phyloP scores from a whole-genome alignment of 2,888 invertebrate species.

The Blera fallax region DNA sequence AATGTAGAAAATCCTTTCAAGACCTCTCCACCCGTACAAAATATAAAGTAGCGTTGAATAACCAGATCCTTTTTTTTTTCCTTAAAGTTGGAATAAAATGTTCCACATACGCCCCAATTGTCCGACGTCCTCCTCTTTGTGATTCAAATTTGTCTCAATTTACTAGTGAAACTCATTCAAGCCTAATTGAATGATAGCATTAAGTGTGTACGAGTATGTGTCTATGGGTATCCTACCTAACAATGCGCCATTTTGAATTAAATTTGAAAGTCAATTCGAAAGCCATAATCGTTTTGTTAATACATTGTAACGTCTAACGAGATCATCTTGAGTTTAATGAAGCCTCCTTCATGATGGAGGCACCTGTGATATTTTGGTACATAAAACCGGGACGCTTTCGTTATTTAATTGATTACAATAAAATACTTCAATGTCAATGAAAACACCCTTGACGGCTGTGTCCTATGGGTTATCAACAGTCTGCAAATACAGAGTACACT shows the following conservation, averaged over 20 bases:
- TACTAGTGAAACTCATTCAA: conserved; percentile 5
- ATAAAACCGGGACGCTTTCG: background rate
- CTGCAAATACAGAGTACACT: background rate
- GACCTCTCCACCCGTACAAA: background rate
- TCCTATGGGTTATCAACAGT: background rate
- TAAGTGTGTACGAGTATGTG: background rate
- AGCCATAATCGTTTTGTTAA: conserved; percentile 5
- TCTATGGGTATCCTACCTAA: background rate
- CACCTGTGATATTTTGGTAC: background rate
- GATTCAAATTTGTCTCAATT: conserved; percentile 1
- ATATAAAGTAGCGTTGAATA: background rate
- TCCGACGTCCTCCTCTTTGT: background rate
- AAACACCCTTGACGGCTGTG: conserved; percentile 3
- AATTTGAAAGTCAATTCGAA: conserved; percentile 19
- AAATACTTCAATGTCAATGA: conserved; percentile 30
- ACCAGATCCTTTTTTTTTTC: background rate
- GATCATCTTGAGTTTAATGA: background rate
- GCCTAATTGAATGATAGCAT: conserved; percentile 16
- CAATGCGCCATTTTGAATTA: too few relatives aligned
- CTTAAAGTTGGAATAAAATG: background rate
- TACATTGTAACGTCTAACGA: background rate
- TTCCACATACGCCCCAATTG: conserved; percentile 25
- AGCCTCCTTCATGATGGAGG: background rate
- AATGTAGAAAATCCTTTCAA: background rate
- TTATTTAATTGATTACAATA: conserved; percentile 49